Base-by-base conservation (phyloP, 2,113 vertebrate genomes). In the Ictalurus punctatus region DNA sequence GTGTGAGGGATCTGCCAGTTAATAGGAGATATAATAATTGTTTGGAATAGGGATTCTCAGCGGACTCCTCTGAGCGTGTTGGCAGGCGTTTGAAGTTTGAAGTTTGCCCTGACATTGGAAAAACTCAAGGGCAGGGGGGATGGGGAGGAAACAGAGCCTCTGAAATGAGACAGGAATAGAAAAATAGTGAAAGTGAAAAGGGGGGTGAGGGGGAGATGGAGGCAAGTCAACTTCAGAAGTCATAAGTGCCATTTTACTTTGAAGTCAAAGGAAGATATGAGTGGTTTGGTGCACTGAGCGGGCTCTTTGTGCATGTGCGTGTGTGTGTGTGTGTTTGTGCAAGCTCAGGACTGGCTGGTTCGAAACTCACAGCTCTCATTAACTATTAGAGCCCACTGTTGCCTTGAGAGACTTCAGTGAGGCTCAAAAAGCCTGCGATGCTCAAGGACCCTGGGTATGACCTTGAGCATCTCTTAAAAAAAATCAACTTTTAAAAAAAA, bases 91-190 rank as follows among this genome's bases (percentile, higher is more conserved):
- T 95, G 94, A 95, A 94, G 94, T 93, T 88, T 92, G 92, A 94
- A 94, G 94, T 93, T 88, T 92, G 92, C 84, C 58, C 92, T 95
- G 94, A 95, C 94, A 94, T 94, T 95, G 94, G 91, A 92, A 91
- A 89, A 93, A 93, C 89, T 93, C 94, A 94, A 94, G 94, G 94
- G 91, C 90, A 90, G 90, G 89, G 91, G 91, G 86, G 88, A 82
- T 91, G 48, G 63, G 92, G 84, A 89, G 81, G 91, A 92, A 91
- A 90, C 84, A 65, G 91, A 90, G 88, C 63, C 85, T 92, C 92
- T 92, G 87, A 90, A 92, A 93, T 81, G 92, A 92, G 91, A 91
- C 89, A 92, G 52, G 58, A 65, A 82, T 27, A 90, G 73, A 73
- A 90, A 93, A 89, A 89, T 81, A 82, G 84, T 63, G 63, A 81